These are phyloP conservation scores for Ricordea florida DNA, from an alignment of 92 coral and sea anemone genomes.

Conservation along the genomic window DNA sequence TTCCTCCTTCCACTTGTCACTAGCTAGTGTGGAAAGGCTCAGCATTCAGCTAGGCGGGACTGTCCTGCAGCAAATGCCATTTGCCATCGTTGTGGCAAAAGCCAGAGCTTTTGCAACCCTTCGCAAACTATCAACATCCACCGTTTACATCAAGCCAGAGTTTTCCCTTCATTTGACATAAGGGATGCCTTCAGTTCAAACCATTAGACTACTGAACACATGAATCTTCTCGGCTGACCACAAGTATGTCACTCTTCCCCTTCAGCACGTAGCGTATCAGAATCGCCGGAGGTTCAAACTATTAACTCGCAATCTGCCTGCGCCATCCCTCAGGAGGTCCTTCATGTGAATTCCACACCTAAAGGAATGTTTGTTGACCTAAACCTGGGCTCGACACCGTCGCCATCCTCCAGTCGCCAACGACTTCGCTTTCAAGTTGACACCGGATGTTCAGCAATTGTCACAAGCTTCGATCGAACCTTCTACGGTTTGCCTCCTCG, in stretches of 20 bases:
- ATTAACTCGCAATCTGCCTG: background rate
- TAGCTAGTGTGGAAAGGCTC: background rate
- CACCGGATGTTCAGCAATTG: background rate
- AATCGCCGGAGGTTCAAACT: background rate
- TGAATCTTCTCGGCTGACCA: no score
- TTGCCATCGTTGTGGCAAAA: slow-evolving; percentile 39
- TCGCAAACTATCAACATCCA: no score
- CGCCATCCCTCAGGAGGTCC: slow-evolving; percentile 2
- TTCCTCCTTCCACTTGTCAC: background rate
- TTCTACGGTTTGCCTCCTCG: slow-evolving; percentile 19
- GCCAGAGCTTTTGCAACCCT: slow-evolving; percentile 49
- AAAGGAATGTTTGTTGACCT: slow-evolving; percentile 39
- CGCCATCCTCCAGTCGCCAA: background rate
- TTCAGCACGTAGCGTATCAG: background rate
- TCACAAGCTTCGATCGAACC: background rate
- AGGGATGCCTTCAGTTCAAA: no score
- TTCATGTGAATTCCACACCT: slow-evolving; percentile 11
- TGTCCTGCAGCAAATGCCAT: slow-evolving; percentile 50
- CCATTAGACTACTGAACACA: no score
- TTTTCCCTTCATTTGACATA: no score
- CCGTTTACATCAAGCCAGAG: no score
- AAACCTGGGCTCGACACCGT: background rate
- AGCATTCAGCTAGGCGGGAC: slow-evolving; percentile 23
- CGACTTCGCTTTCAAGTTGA: background rate
- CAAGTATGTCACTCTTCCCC: slow-evolving; percentile 25